Base-by-base conservation (phyloP, 1,140 invertebrate genomes). In the Eciton burchellii region DNA sequence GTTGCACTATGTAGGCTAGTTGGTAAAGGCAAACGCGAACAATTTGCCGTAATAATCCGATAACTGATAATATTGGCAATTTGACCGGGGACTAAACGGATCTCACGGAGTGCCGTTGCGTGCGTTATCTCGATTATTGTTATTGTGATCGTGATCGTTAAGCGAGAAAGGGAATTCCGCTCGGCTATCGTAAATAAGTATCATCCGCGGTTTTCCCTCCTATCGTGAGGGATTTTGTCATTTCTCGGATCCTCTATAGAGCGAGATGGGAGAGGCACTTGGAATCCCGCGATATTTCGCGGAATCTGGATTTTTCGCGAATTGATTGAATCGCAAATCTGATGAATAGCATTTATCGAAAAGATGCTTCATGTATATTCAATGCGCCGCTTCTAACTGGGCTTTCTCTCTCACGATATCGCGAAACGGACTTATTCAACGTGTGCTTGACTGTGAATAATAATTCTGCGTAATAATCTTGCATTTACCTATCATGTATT, bases 21-120 rank as follows among this genome's bases (percentile, higher is more conserved):
- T 85, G 89, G 89, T 86, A 84, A 89, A 90, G 86, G 89, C 85
- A 90, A 89, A 89, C 89, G 83, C 83, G 88, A 85, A 90, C 89
- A 91, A 91, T 91, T 91, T 91, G 85, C 89, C 83, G 85, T 91
- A 91, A 91, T 91, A 91, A 91, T 91, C 88, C 88, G 88, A 91
- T 91, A 91, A 89, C 90, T 89, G 90, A 91, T 91, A 91, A 91
- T 91, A 91, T 90, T 89, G 89, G 88, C 88, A 88, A 90, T 90
- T 90, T 88, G 89, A 66, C 49, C 57, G 54, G 65, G 45, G 45
- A 83, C 79, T 90, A 88, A 90, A 88, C 83, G 82, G 84, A 87
- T 88, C 83, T 57, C 87, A 82, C 85, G 84, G 86, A 63, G 74
- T 72, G 52, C 35, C 87, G 56, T 49, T 83, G 85, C 81, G 82